A percentile compares a stretch with the other conserved stretches of the same genome.
These are phyloP conservation scores for Andrena hattorfiana DNA, from an alignment of 2,888 invertebrate species.

Conservation along the genomic window DNA sequence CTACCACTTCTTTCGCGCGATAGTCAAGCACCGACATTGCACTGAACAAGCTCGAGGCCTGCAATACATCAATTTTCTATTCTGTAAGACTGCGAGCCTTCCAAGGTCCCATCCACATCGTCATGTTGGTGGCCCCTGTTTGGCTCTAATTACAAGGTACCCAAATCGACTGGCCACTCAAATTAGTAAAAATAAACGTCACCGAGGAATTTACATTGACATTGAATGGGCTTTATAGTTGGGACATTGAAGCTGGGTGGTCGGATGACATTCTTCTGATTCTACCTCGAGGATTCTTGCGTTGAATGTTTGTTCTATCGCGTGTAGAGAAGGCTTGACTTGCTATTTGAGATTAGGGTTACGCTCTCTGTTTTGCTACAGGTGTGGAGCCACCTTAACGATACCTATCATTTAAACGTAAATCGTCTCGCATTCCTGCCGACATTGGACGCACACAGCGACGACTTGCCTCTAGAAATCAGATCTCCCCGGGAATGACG, in stretches of 20 bases:
- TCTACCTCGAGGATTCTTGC: background rate
- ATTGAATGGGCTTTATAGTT: no score
- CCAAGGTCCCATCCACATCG: background rate
- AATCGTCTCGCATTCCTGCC: constrained; percentile 67
- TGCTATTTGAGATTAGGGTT: background rate
- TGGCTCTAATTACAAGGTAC: background rate
- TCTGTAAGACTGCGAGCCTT: background rate
- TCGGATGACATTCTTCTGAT: no score
- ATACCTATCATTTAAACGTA: constrained; percentile 71
- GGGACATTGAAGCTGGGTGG: no score
- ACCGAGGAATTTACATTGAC: no score
- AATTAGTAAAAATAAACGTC: no score
- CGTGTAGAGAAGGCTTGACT: background rate
- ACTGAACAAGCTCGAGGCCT: background rate
- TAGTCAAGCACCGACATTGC: constrained; percentile 6
- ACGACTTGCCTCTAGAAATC: constrained; percentile 61
- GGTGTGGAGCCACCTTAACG: constrained; percentile 55
- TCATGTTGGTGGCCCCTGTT: background rate
- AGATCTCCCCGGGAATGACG: constrained; percentile 60
- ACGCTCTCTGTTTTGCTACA: background rate
- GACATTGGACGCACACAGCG: constrained; percentile 48
- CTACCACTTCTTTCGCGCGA: constrained; percentile 2
- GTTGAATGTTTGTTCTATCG: background rate
- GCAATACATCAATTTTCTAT: background rate
- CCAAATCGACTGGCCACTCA: background rate